Conservation (phyloP, 1,140 invertebrate genomes). For the Gryllus bimaculatus region DNA sequence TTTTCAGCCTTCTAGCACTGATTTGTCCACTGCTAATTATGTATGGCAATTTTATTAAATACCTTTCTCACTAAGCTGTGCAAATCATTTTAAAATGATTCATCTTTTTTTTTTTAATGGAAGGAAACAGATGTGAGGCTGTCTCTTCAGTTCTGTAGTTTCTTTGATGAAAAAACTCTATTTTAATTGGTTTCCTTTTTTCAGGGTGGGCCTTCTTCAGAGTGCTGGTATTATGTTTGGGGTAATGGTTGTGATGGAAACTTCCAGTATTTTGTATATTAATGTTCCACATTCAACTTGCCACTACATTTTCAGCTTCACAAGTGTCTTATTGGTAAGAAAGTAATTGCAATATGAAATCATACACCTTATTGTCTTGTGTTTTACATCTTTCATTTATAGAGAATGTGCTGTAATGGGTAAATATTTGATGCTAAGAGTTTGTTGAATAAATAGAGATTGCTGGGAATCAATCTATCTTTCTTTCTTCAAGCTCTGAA, state of each 20-base stretch:
- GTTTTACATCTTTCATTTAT: not conserved
- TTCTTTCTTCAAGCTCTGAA: too few relatives aligned
- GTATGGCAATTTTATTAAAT: too few relatives aligned
- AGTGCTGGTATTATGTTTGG: constrained; percentile 47
- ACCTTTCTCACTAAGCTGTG: too few relatives aligned
- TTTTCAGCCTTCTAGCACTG: too few relatives aligned
- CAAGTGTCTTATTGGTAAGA: constrained; percentile 45
- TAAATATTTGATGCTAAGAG: not conserved
- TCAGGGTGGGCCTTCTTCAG: constrained; percentile 46
- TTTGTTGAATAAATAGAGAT: too few relatives aligned
- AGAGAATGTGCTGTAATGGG: not conserved
- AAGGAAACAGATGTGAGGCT: too few relatives aligned
- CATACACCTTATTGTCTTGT: not conserved
- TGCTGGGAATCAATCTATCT: too few relatives aligned
- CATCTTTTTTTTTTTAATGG: too few relatives aligned
- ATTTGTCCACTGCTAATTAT: too few relatives aligned
- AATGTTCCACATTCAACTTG: constrained; percentile 45
- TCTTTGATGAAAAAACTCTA: too few relatives aligned
- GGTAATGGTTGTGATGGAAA: constrained; percentile 43
- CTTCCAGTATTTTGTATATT: constrained; percentile 49
- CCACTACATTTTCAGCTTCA: constrained; percentile 47
- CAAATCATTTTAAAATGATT: too few relatives aligned
- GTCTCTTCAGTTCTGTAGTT: too few relatives aligned
- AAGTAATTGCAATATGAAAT: not conserved
- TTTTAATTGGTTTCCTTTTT: constrained; percentile 19